Conservation (phyloP, 2,888 invertebrate species). For the Agriopis leucophaearia region DNA sequence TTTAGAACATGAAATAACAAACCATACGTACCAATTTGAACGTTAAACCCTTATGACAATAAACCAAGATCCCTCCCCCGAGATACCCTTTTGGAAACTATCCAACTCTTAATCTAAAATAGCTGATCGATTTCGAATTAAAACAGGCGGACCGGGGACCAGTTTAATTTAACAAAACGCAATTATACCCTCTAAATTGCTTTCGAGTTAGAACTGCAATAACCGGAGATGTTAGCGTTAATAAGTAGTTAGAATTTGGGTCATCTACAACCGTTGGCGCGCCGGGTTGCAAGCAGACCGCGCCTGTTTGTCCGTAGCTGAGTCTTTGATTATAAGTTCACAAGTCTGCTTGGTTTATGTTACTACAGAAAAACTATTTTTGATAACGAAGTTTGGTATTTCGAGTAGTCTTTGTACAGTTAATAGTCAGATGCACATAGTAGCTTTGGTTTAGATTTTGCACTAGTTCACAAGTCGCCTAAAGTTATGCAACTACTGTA, state of each 20-base stretch:
- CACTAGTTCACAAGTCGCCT: not conserved
- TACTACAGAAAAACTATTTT: not conserved
- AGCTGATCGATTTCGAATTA: slow-evolving; percentile 46
- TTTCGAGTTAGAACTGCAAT: slow-evolving; percentile 48
- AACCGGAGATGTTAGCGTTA: slow-evolving; percentile 49
- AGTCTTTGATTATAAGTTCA: slow-evolving; percentile 32
- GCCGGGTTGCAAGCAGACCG: slow-evolving; percentile 42
- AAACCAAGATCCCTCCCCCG: slow-evolving; percentile 26
- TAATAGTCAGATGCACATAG: no score
- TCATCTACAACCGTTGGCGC: slow-evolving; percentile 49
- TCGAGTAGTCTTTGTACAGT: not conserved
- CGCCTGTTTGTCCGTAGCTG: slow-evolving; percentile 1
- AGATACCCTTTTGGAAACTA: slow-evolving; percentile 40
- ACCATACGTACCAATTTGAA: slow-evolving; percentile 8
- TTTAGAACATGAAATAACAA: not conserved
- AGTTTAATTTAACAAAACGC: slow-evolving; percentile 45
- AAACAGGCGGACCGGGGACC: slow-evolving; percentile 27
- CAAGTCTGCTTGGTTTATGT: slow-evolving; percentile 9
- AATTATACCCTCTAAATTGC: slow-evolving; percentile 48
- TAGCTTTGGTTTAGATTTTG: not conserved
- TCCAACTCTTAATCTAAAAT: slow-evolving; percentile 42
- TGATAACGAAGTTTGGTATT: not conserved
- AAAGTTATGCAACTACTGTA: no score
- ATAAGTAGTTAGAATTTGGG: slow-evolving; percentile 59
- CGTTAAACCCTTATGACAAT: slow-evolving; percentile 30